phyloP scores from a whole-genome alignment of 30 jellyfish, hydroid and myxozoan genomes.

The Hydractinia symbiolongicarpus region DNA sequence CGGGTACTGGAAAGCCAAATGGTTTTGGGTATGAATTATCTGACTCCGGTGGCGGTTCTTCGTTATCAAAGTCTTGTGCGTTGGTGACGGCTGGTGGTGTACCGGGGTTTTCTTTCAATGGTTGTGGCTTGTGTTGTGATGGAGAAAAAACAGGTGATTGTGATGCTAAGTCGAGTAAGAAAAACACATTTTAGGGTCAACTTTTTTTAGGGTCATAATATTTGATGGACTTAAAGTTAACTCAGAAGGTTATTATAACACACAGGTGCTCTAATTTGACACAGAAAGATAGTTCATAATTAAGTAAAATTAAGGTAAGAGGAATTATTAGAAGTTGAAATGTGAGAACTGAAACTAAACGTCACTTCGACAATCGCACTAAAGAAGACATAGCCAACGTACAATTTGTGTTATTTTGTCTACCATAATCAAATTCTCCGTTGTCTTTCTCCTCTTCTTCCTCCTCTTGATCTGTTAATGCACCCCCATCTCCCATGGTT shows the following conservation, averaged over 20 bases:
- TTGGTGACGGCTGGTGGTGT: conserved; percentile 18
- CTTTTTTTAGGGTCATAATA: no score
- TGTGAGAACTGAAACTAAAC: no score
- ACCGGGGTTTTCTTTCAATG: conserved; percentile 10
- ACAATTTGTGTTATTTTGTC: background rate
- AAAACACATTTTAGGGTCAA: no score
- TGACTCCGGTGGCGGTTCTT: background rate
- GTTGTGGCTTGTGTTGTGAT: background rate
- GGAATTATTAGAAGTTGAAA: no score
- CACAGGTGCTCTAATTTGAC: no score
- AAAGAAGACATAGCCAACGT: background rate
- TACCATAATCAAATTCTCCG: background rate
- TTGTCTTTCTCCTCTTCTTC: conserved; percentile 21
- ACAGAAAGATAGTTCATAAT: no score
- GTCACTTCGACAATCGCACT: no score
- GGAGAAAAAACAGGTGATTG: background rate
- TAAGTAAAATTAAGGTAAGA: no score
- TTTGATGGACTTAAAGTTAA: no score
- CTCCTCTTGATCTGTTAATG: conserved; percentile 35
- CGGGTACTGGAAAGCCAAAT: background rate
- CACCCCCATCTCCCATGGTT: conserved; percentile 27
- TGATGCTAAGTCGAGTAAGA: no score
- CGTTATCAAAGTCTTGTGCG: background rate
- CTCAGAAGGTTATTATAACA: no score
- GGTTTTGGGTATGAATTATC: background rate